These are phyloP conservation scores for Tetraneura akinire DNA, from an alignment of 1,140 invertebrate species.

Conservation along the genomic window DNA sequence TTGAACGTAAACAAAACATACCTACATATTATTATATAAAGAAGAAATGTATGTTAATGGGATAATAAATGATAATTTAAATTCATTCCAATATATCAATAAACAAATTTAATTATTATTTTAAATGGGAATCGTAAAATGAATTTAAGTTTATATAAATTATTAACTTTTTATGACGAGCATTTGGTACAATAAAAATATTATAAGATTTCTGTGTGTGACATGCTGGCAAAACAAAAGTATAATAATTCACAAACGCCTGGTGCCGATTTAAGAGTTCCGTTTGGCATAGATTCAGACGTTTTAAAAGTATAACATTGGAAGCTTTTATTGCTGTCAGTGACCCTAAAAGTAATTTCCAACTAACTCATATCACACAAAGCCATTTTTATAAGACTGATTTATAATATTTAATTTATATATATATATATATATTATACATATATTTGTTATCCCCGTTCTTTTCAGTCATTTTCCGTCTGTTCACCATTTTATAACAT, in stretches of 20 bases:
- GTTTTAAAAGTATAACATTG: not conserved
- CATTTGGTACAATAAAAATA: not conserved
- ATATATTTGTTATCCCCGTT: not conserved
- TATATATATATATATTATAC: not conserved
- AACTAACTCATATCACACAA: not conserved
- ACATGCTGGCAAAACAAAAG: conserved; percentile 29
- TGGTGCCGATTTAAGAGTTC: conserved; percentile 17
- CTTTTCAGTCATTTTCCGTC: not conserved
- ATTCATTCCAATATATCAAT: too few species aligned
- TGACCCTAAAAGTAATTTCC: not conserved
- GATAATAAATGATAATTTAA: too few species aligned
- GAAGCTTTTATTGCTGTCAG: not conserved
- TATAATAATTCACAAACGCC: conserved; percentile 1
- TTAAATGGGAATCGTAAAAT: not conserved
- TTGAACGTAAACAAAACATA: too few species aligned
- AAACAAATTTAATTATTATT: not conserved
- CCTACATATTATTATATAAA: too few species aligned
- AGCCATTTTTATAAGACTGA: not conserved
- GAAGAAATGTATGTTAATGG: too few species aligned
- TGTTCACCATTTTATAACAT: not conserved
- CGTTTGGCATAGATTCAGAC: conserved; percentile 39
- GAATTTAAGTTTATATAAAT: conserved; percentile 9
- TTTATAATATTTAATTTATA: not conserved
- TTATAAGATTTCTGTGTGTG: not conserved
- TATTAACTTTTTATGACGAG: not conserved